phyloP scores from a whole-genome alignment of 2,797 vertebrate species.

The Syngnathus rostellatus region DNA sequence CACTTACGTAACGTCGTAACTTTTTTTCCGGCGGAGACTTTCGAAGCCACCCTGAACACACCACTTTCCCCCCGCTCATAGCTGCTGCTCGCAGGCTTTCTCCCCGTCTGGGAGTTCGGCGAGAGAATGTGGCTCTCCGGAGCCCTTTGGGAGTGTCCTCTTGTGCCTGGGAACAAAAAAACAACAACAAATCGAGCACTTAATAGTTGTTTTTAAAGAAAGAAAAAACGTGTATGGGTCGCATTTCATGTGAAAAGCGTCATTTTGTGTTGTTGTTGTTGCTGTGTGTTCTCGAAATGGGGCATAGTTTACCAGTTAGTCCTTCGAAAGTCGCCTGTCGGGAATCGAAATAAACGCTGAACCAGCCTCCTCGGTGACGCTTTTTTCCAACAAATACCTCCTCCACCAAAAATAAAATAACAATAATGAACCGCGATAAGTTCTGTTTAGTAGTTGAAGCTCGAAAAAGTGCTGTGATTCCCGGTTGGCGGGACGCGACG shows the following conservation, averaged over 20 bases:
- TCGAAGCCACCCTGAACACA: slow-evolving; percentile 91
- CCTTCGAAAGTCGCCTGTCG: slow-evolving; percentile 34
- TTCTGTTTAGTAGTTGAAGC: slow-evolving; percentile 30
- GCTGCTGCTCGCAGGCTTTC: slow-evolving; percentile 38
- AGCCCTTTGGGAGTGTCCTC: slow-evolving; percentile 46
- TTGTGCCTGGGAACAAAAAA: slow-evolving; percentile 35
- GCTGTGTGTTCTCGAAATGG: slow-evolving; percentile 4
- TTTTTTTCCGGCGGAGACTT: slow-evolving; percentile 99
- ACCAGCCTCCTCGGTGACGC: slow-evolving; percentile 31
- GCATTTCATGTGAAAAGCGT: not conserved
- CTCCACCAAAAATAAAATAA: not conserved
- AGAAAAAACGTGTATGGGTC: not conserved
- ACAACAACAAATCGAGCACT: not conserved
- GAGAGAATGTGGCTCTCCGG: slow-evolving; percentile 26
- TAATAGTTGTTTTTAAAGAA: not conserved
- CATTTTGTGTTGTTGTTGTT: not conserved
- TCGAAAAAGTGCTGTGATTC: slow-evolving; percentile 55
- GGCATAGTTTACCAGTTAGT: slow-evolving; percentile 38
- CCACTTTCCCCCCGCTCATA: slow-evolving; percentile 94
- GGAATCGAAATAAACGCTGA: not conserved
- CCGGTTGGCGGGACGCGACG: slow-evolving; percentile 34
- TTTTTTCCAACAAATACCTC: slow-evolving; percentile 13
- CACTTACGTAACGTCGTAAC: slow-evolving; percentile 99
- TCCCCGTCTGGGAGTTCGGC: slow-evolving; percentile 26
- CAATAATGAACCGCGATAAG: not conserved